Conservation (phyloP, 2,797 vertebrate genomes). For the Amblyraja radiata region DNA sequence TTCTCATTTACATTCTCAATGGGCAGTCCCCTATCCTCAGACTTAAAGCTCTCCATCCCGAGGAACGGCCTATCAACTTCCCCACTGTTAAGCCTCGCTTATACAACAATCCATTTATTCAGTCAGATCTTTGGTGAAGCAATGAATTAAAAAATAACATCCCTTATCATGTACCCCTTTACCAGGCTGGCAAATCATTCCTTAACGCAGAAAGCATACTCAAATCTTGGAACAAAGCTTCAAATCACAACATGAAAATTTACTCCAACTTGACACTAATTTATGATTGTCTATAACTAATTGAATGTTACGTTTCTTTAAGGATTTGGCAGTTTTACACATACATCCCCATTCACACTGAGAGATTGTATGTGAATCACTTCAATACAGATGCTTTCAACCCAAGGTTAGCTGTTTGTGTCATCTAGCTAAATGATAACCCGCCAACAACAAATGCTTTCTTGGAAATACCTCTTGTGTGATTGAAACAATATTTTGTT, state of each 20-base stretch:
- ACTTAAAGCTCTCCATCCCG: too few species aligned
- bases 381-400: neutral
- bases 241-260: neutral
- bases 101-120: neutral
- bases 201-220: neutral
- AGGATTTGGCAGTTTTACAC: neutral
- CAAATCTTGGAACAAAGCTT: neutral
- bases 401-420: neutral
- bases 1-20: neutral
- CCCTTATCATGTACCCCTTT: neutral
- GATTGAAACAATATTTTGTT: too few species aligned
- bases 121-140: neutral
- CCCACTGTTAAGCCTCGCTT: too few species aligned
- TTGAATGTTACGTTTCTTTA: neutral
- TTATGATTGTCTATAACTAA: constrained; percentile 23
- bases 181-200: neutral
- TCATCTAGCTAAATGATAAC: neutral
- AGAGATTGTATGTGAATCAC: neutral
- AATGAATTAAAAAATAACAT: neutral
- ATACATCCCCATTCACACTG: neutral
- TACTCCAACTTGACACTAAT: neutral
- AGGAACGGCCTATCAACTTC: too few species aligned
- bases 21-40: neutral
- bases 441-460: too few species aligned
- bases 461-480: too few species aligned